phyloP scores from a whole-genome alignment of 2,797 vertebrate genomes.

The Macropus fuliginosus region DNA sequence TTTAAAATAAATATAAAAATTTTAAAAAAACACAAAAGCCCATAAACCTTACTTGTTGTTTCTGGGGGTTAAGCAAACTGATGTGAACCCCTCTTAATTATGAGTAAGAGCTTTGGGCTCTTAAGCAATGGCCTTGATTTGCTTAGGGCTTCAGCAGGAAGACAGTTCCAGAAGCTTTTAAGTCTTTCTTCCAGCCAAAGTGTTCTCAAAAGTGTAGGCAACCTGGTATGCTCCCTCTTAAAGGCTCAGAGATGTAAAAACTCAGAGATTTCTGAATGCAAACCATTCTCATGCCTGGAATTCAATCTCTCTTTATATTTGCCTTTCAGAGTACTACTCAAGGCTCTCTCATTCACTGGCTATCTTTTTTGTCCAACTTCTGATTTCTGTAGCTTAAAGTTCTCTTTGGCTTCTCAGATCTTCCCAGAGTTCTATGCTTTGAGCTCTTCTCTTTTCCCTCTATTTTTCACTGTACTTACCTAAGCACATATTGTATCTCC shows the following conservation, averaged over 20 bases:
- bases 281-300: background rate
- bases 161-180: background rate
- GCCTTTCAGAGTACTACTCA: background rate
- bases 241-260: background rate
- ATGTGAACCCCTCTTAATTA: background rate
- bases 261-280: background rate
- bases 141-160: background rate
- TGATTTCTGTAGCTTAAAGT: background rate
- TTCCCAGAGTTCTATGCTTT: background rate
- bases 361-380: background rate
- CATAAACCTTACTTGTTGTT: background rate
- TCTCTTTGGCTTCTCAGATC: background rate
- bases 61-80: background rate
- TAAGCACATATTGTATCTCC: background rate
- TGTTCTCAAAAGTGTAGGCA: background rate
- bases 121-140: background rate
- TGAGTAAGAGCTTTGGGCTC: background rate
- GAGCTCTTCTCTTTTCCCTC: background rate
- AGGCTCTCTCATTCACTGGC: background rate
- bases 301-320: background rate
- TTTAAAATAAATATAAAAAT: background rate
- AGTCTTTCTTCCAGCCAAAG: background rate
- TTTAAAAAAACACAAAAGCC: background rate
- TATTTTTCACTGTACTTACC: background rate
- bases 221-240: background rate